These are phyloP conservation scores for Damaliscus lunatus DNA, from an alignment of 2,113 vertebrate species.

Conservation along the genomic window DNA sequence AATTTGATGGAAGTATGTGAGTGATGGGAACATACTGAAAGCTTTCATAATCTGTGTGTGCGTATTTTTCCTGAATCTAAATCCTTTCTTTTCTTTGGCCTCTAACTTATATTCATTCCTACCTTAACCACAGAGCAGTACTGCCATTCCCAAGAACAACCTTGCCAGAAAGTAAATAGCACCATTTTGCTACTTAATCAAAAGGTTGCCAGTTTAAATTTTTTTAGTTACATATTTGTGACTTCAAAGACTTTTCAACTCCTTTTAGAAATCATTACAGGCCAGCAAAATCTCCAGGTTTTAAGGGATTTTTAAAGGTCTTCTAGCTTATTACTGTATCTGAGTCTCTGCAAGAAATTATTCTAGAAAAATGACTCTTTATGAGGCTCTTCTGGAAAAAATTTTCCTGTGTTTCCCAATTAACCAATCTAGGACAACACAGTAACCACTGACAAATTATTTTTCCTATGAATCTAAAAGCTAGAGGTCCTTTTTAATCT, in stretches of 20 bases:
- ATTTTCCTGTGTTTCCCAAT: background rate
- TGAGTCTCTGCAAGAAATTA: conserved; percentile 14
- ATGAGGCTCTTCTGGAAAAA: background rate
- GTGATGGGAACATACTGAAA: background rate
- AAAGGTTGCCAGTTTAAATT: background rate
- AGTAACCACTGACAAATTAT: background rate
- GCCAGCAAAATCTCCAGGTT: background rate
- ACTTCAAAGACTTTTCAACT: conserved; percentile 21
- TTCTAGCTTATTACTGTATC: background rate
- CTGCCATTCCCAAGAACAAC: background rate
- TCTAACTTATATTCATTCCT: background rate
- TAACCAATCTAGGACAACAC: background rate
- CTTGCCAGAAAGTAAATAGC: background rate
- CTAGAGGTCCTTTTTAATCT: background rate
- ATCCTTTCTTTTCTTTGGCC: conserved; percentile 13
- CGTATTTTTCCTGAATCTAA: background rate
- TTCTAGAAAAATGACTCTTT: conserved; percentile 27
- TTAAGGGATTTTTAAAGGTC: background rate
- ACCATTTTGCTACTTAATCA: background rate
- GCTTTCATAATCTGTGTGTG: background rate
- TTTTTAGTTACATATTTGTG: background rate
- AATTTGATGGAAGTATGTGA: background rate
- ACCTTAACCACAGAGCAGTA: background rate
- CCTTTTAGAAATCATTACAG: background rate
- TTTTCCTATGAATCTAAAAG: background rate